Base-by-base conservation (phyloP, 2,888 invertebrate genomes). In the Melanotus villosus region DNA sequence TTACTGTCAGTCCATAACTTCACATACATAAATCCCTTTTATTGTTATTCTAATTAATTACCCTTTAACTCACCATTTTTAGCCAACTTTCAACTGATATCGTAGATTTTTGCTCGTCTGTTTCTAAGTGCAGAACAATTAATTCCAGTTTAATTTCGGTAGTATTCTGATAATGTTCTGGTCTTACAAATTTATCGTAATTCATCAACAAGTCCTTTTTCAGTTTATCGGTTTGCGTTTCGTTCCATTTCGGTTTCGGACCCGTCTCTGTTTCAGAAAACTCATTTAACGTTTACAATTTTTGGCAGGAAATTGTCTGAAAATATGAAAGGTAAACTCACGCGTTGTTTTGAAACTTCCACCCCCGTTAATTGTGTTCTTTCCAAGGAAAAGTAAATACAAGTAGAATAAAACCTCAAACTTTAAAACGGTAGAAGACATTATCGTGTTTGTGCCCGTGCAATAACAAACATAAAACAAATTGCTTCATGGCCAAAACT, bases 1-100 rank as follows among this genome's bases (percentile, higher is more conserved):
- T 92, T 91, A 10, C 89, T 88, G 80, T 95, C 95, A 38, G 81
- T 83, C 95, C 95, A 95, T 12, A 79, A 80, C 94, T 94, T 32
- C n/a, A 16, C 2, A 43, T 1, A 18, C 9, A 1, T 12, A 18
- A 5, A 12, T 43, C 2, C 14, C 14, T 41, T 16, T 10, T 1
- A 7, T 43, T 43, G 7, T 3, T 9, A 16, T 43, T 43, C 18
- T 41, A 2, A 41, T 14, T 2, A n/a, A n/a, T n/a, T n/a, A n/a
- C 16, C 3, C 43, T 43, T 43, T 14, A 16, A 21, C 84, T 83
- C 83, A 93, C 93, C 87, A 93, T 83, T 71, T 83, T 86, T 3
- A 92, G 76, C 89, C 89, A 90, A 2, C 86, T 86, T 76, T 89
- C 87, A 0, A 89, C 80, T 0, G 87, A 87, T 75, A 93, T 85